Evolutionary conservation across 2,888 invertebrate genomes (phyloP).

Genomic region (Mythimna loreyi): DNA sequence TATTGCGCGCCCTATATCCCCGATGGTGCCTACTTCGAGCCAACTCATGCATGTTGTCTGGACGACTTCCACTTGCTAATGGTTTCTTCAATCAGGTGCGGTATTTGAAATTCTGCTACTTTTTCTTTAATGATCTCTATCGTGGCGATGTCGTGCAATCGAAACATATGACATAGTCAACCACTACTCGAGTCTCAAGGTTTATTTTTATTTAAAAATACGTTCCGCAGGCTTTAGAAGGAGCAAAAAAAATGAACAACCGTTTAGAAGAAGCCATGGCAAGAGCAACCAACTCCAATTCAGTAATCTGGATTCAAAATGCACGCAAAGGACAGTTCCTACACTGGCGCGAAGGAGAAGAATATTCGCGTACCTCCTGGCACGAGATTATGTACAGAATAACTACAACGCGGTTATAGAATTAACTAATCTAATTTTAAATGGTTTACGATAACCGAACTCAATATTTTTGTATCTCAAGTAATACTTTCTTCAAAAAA

Average conservation of each 20-base stretch:
- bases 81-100: slow-evolving; percentile 76
- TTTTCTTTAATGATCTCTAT: neutral
- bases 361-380: slow-evolving; percentile 76
- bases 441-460: neutral
- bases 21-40: slow-evolving; percentile 84
- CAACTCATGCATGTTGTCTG: slow-evolving; percentile 77
- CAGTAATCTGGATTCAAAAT: slow-evolving; percentile 77
- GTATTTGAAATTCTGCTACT: neutral
- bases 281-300: slow-evolving; percentile 72
- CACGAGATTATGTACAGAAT: slow-evolving; percentile 81
- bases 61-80: slow-evolving; percentile 72
- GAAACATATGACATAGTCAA: neutral
- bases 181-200: neutral
- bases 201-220: neutral
- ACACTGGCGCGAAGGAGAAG: slow-evolving; percentile 75
- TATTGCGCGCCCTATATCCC: slow-evolving; percentile 77
- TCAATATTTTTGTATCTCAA: neutral
- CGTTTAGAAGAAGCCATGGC: slow-evolving; percentile 77
- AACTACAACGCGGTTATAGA: slow-evolving; percentile 67
- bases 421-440: neutral
- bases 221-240: slow-evolving; percentile 73
- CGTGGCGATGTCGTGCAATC: neutral
- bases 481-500: neutral
- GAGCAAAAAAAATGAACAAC: slow-evolving; percentile 76
- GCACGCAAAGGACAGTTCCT: slow-evolving; percentile 74